phyloP scores from a whole-genome alignment of 1,140 invertebrate species.

The Zaprionus ornatus region DNA sequence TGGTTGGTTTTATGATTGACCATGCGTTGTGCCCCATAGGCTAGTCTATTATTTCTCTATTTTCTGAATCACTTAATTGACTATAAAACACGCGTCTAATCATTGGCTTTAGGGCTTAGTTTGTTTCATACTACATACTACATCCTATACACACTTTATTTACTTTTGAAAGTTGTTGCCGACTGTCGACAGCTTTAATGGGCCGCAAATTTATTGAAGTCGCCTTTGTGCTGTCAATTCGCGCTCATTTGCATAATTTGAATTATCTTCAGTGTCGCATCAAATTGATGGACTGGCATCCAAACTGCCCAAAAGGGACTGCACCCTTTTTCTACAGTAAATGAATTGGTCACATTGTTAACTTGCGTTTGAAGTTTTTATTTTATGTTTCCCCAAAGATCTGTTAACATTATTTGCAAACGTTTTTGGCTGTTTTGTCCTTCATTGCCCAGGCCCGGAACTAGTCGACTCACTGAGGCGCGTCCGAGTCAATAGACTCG shows the following conservation, averaged over 20 bases:
- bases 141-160: not conserved
- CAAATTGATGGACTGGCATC: not conserved
- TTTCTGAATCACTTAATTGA: constrained; percentile 17
- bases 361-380: not conserved
- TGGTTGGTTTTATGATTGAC: constrained; percentile 20
- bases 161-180: constrained; percentile 26
- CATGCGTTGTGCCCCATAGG: constrained; percentile 6
- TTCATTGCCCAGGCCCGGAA: constrained; percentile 46
- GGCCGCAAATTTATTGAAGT: constrained; percentile 23
- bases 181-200: constrained; percentile 14
- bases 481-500: constrained; percentile 6
- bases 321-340: not conserved
- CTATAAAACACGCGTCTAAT: constrained; percentile 15
- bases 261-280: constrained; percentile 4
- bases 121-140: not conserved
- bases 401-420: constrained; percentile 14
- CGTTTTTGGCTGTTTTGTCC: not conserved
- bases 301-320: not conserved
- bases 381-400: not conserved
- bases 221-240: constrained; percentile 15
- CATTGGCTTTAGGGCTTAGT: constrained; percentile 13
- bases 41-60: not conserved
- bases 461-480: constrained; percentile 38
- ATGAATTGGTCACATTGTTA: not conserved
- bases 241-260: constrained; percentile 16